Conservation (phyloP, 1,140 invertebrate genomes). For the Melitaea cinxia region DNA sequence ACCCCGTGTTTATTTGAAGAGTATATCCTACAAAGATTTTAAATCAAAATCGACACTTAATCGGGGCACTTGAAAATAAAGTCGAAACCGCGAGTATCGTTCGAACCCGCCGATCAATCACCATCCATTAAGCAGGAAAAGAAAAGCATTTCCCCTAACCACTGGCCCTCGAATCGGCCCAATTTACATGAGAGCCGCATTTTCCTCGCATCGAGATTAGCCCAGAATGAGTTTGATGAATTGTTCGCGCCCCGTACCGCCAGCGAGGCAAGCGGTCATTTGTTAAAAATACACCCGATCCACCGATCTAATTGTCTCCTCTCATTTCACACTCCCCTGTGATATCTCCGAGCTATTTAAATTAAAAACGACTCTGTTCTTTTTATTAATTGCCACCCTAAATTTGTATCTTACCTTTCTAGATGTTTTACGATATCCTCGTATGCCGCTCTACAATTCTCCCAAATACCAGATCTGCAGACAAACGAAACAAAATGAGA, state of each 20-base stretch:
- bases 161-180: constrained; percentile 78
- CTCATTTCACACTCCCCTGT: constrained; percentile 77
- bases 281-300: constrained; percentile 81
- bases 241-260: constrained; percentile 66
- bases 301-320: constrained; percentile 80
- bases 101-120: constrained; percentile 78
- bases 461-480: constrained; percentile 94
- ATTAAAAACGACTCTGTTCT: constrained; percentile 49
- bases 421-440: constrained; percentile 96
- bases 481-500: constrained; percentile 77
- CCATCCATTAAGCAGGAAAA: constrained; percentile 81
- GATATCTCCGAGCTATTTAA: constrained; percentile 65
- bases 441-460: constrained; percentile 95
- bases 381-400: constrained; percentile 11
- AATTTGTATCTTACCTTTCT: constrained; percentile 87
- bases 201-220: constrained; percentile 81
- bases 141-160: constrained; percentile 78
- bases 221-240: constrained; percentile 81
- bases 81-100: constrained; percentile 77
- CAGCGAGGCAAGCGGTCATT: constrained; percentile 68
- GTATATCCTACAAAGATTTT: not conserved
- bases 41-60: constrained; percentile 53
- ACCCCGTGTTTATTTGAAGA: too few species aligned
- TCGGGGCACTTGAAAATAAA: constrained; percentile 70
- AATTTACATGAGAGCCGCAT: constrained; percentile 82